Conservation (phyloP, 2,888 invertebrate species). For the Cryptus armator region DNA sequence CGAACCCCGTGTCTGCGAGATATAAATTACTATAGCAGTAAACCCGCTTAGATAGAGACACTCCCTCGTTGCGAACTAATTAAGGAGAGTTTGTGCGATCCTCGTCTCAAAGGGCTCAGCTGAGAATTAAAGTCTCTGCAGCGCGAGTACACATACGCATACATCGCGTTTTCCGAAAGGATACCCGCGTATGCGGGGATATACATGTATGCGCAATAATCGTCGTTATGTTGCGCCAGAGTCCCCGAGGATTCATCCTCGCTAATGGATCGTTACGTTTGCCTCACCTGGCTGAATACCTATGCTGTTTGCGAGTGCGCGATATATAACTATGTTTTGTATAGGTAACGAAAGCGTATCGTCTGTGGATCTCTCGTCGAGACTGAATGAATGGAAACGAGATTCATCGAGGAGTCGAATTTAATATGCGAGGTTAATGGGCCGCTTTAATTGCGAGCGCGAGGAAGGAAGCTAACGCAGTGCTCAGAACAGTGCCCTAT, state of each 20-base stretch:
- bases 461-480: constrained; percentile 29
- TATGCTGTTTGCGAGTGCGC: background rate
- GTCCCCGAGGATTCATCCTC: constrained; percentile 3
- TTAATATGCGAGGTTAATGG: constrained; percentile 69
- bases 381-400: constrained; percentile 31
- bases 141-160: background rate
- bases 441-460: constrained; percentile 63
- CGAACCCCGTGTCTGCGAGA: background rate
- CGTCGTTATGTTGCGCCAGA: background rate
- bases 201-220: constrained; percentile 31
- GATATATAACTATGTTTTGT: background rate
- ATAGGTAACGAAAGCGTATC: constrained; percentile 14
- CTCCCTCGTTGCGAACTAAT: background rate
- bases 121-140: background rate
- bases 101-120: background rate
- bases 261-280: constrained; percentile 33
- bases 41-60: background rate
- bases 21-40: background rate
- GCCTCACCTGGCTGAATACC: constrained; percentile 19
- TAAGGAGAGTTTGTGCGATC: constrained; percentile 10
- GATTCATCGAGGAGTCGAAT: constrained; percentile 53
- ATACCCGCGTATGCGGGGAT: too few relatives aligned
- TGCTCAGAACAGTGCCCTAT: background rate
- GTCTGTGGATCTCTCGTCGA: background rate
- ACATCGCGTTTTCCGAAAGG: background rate